Evolutionary conservation across 2,888 invertebrate species (phyloP).

Genomic region (Xestia rhomboidea): DNA sequence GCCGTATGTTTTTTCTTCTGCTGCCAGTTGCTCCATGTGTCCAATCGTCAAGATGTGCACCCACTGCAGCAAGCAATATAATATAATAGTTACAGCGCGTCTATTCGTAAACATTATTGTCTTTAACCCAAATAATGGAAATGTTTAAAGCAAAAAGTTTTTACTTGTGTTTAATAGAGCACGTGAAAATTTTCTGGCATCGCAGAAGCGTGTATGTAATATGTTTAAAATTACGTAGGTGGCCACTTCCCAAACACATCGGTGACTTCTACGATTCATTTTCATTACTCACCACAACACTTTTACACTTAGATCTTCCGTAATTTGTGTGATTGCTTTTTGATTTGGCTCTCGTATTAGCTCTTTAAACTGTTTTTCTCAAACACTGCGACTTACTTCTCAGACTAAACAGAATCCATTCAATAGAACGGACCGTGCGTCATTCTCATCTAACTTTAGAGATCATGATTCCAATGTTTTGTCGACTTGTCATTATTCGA

Average conservation of each 20-base stretch:
- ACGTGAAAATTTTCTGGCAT: constrained; percentile 54
- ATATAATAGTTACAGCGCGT: neutral
- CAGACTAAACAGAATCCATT: constrained; percentile 60
- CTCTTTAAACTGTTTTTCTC: constrained; percentile 30
- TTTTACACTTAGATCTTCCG: constrained; percentile 36
- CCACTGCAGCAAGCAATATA: neutral
- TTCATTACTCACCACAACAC: constrained; percentile 43
- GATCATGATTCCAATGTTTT: constrained; percentile 70
- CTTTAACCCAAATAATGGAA: neutral
- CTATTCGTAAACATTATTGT: neutral
- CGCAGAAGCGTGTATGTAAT: constrained; percentile 20
- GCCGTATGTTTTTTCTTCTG: neutral
- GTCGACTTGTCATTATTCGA: constrained; percentile 70
- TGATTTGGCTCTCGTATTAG: constrained; percentile 26
- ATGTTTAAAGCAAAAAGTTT: constrained; percentile 21
- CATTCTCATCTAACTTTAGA: constrained; percentile 71
- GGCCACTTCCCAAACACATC: constrained; percentile 38
- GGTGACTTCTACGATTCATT: constrained; percentile 34
- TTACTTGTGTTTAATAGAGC: constrained; percentile 23
- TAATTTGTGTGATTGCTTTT: constrained; percentile 40
- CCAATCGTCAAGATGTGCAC: neutral
- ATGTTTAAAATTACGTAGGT: constrained; percentile 38
- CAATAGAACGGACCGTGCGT: constrained; percentile 65
- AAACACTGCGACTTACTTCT: constrained; percentile 37
- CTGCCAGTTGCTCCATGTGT: neutral